Conservation (phyloP, 2,113 vertebrate genomes). For the Callionymus lyra region DNA sequence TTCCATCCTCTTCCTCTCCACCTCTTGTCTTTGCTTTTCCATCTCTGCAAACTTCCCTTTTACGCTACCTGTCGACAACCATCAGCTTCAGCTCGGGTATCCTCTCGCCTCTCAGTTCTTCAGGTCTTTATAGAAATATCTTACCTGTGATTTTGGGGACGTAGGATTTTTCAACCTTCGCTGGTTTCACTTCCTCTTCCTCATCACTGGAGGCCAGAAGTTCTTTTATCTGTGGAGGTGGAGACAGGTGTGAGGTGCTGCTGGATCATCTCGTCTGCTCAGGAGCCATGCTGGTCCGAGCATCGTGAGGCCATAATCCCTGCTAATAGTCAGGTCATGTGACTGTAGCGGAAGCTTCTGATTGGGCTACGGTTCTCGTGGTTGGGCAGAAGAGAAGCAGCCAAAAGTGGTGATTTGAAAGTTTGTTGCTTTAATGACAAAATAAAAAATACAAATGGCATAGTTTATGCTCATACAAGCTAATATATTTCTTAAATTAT, state of each 20-base stretch:
- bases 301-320: conserved; percentile 57
- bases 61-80: conserved; percentile 97
- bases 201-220: conserved; percentile 91
- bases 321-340: conserved; percentile 51
- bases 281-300: conserved; percentile 60
- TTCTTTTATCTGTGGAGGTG: conserved; percentile 76
- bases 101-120: neutral
- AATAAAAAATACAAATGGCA: no score
- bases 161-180: conserved; percentile 84
- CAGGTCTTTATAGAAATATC: no score
- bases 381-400: conserved; percentile 40
- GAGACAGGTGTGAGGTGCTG: conserved; percentile 27
- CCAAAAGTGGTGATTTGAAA: conserved; percentile 3
- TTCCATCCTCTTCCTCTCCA: conserved; percentile 79
- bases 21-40: conserved; percentile 93
- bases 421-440: no score
- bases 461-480: no score
- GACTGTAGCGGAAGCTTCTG: conserved; percentile 29
- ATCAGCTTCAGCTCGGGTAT: neutral
- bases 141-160: conserved; percentile 97
- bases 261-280: conserved; percentile 64
- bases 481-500: no score
- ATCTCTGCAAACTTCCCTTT: conserved; percentile 97
- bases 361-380: conserved; percentile 48
- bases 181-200: conserved; percentile 74